phyloP scores from a whole-genome alignment of 2,888 invertebrate species.

The Drosophila colorata region DNA sequence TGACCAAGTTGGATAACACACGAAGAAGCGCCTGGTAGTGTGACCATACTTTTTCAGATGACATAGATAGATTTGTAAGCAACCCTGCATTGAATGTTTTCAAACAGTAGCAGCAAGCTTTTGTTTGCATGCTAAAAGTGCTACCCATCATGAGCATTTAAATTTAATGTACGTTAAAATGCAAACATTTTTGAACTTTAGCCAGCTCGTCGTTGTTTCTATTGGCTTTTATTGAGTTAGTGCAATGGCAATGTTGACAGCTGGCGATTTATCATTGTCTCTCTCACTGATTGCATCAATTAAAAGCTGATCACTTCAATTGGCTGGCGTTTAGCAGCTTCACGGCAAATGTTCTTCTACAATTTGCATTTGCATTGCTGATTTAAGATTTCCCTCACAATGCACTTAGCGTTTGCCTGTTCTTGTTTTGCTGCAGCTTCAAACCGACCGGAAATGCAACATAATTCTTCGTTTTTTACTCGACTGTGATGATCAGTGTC shows the following conservation, averaged over 20 bases:
- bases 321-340: conserved; percentile 42
- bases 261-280: conserved; percentile 37
- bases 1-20: conserved; percentile 13
- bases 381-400: conserved; percentile 74
- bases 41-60: conserved; percentile 3
- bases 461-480: conserved; percentile 68
- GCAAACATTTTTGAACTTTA: conserved; percentile 4
- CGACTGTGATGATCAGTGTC: conserved; percentile 83
- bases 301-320: conserved; percentile 74
- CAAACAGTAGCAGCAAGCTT: conserved; percentile 27
- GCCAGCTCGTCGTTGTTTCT: no score
- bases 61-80: neutral
- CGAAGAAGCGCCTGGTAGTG: conserved; percentile 1
- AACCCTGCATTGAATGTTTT: neutral
- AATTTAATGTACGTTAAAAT: neutral
- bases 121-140: conserved; percentile 10
- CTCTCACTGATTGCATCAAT: conserved; percentile 69
- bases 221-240: neutral
- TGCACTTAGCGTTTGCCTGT: no score
- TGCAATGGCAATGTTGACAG: neutral
- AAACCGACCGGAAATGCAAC: conserved; percentile 73
- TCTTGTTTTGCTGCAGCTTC: conserved; percentile 30
- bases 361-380: conserved; percentile 74
- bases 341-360: conserved; percentile 32
- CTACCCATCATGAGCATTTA: conserved; percentile 12